Base-by-base conservation (phyloP, 92 coral and sea anemone genomes). In the Zoanthus gigantus region DNA sequence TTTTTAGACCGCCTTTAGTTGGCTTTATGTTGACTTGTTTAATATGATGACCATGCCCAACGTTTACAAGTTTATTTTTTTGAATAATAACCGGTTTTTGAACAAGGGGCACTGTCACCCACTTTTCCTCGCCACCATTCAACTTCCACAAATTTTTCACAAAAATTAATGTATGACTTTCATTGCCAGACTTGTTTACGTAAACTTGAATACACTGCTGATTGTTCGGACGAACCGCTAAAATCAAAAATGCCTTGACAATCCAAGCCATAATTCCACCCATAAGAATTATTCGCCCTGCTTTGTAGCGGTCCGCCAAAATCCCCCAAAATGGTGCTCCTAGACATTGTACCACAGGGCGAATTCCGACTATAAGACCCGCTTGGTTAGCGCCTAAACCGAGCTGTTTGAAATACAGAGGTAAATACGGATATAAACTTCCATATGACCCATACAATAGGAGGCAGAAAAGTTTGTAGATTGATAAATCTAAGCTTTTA, bases 281-380 rank as follows among this genome's bases (percentile, higher is more conserved):
- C 76, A 95, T 73, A 60, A 96, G 92, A 71, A 95, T 77, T 1
- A 95, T 45, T 28, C 86, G 92, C 18, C 95, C 93, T 13, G 94
- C 95, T 65, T 85, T 89, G 66, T 92, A 95, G 7, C 96, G 92
- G 53, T 96, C 98, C 5, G 94, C 98, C 48, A 96, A 14, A 4
- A 90, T 83, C 9, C 93, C 89, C 92, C 96, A 95, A 65, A 96
- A 87, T 10, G 99, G 99, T 8, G 99, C 98, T 34, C 97, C 99
- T 0, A 92, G 45, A n/a, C 94, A 94, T 87, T 96, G 99, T 28
- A 96, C 91, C 1, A 95, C 87, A 1, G 98, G 98, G 2, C 99
- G 95, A 88, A 95, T 92, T 3, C 99, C 99, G 10, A 89, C 89
- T 1, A 95, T 90, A 0, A 78, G 83, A 0, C 99, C 99, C 0